Conservation (phyloP, 2,888 invertebrate species). For the Aleiodes alternator region DNA sequence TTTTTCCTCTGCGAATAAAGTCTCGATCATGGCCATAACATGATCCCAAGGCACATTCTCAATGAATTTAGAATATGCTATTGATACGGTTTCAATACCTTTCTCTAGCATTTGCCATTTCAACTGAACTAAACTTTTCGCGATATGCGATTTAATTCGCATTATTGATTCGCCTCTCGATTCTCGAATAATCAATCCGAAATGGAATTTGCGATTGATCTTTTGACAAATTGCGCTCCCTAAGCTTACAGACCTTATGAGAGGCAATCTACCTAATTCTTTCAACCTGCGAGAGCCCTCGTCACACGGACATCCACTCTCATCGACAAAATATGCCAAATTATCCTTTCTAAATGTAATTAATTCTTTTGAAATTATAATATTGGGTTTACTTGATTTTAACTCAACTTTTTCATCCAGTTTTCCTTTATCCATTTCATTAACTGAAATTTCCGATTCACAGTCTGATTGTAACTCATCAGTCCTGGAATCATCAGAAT, state of each 20-base stretch:
- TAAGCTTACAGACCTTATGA: neutral
- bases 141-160: neutral
- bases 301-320: too few species aligned
- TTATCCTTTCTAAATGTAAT: conserved; percentile 36
- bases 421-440: neutral
- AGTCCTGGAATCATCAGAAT: too few species aligned
- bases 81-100: neutral
- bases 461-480: neutral
- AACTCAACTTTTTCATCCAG: neutral
- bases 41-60: neutral
- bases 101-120: neutral
- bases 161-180: neutral
- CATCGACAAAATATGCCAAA: conserved; percentile 18
- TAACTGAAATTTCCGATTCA: neutral
- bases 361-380: conserved; percentile 17
- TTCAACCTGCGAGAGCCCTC: too few species aligned
- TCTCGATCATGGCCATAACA: neutral
- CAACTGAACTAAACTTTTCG: neutral
- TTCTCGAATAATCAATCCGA: neutral
- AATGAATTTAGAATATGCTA: neutral
- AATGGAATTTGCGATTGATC: neutral
- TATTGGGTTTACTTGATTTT: neutral
- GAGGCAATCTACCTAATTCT: neutral
- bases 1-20: neutral
- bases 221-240: neutral